A percentile compares a stretch with the other conserved stretches of the same genome.
Conservation (phyloP, 2,888 invertebrate species). For the Eueremaeus valkanovi region DNA sequence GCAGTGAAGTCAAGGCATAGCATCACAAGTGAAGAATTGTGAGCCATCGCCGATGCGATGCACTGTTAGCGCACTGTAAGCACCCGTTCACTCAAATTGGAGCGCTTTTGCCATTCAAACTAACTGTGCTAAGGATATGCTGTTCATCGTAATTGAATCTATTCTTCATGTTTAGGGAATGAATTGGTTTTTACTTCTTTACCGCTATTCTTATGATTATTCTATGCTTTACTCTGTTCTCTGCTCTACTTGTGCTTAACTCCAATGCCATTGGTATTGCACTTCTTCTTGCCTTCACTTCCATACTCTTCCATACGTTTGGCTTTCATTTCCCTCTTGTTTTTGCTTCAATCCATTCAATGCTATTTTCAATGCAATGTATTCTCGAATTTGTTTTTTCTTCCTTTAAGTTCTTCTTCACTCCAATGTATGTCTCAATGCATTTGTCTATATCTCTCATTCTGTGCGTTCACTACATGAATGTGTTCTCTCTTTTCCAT, state of each 20-base stretch:
- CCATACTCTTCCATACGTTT: background rate
- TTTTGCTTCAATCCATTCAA: background rate
- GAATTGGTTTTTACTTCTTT: conserved; percentile 5
- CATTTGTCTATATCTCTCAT: background rate
- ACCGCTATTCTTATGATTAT: background rate
- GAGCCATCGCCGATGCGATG: background rate
- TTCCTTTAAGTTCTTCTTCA: background rate
- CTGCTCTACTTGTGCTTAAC: background rate
- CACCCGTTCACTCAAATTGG: background rate
- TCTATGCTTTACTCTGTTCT: no score
- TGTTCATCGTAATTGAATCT: background rate
- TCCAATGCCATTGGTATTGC: background rate
- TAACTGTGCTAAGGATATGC: conserved; percentile 14
- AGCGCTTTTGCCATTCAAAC: background rate
- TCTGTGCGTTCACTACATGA: background rate
- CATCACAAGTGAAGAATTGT: background rate
- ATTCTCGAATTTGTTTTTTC: no score
- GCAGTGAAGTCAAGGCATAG: background rate
- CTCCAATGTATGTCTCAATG: background rate
- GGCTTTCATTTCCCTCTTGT: conserved; percentile 20
- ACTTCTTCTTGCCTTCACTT: background rate
- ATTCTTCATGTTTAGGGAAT: conserved; percentile 5
- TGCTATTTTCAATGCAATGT: no score
- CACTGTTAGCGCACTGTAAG: background rate
- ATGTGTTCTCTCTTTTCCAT: background rate